Percentiles rank a stretch among this genome's conserved stretches.
Conservation (phyloP, 2,888 invertebrate species). For the Callyntrura guangdongensis region DNA sequence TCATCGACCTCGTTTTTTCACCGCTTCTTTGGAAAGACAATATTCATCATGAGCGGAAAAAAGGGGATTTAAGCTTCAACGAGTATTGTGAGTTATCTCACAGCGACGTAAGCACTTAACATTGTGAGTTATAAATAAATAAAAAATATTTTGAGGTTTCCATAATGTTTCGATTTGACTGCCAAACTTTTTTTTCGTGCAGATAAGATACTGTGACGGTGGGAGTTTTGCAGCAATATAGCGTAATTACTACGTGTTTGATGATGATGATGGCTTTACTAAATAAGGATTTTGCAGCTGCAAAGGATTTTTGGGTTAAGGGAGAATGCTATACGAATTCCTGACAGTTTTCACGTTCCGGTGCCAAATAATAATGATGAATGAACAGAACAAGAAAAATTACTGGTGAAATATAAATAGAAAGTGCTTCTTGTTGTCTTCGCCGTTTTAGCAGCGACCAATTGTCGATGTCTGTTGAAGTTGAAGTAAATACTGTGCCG, state of each 20-base stretch:
- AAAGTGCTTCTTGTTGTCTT: neutral
- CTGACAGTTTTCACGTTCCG: constrained; percentile 45
- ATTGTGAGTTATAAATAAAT: neutral
- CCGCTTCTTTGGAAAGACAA: neutral
- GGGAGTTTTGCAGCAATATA: neutral
- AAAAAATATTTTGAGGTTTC: neutral
- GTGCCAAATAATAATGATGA: constrained; percentile 46
- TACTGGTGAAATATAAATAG: neutral
- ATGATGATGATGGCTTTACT: neutral
- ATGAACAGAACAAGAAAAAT: neutral
- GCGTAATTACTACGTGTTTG: constrained; percentile 9
- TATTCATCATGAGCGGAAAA: constrained; percentile 4
- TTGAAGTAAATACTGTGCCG: neutral
- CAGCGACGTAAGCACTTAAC: neutral
- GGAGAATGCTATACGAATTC: constrained; percentile 25
- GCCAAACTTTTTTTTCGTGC: constrained; percentile 24
- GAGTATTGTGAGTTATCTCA: neutral
- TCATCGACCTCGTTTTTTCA: constrained; percentile 43
- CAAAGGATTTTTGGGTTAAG: constrained; percentile 16
- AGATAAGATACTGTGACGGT: neutral
- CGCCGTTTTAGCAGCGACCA: neutral
- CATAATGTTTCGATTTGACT: neutral
- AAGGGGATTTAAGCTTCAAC: neutral
- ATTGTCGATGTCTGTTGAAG: no score
- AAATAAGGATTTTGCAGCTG: constrained; percentile 9